Evolutionary conservation across 2,888 invertebrate species (phyloP).

Genomic region (Tipula lateralis): DNA sequence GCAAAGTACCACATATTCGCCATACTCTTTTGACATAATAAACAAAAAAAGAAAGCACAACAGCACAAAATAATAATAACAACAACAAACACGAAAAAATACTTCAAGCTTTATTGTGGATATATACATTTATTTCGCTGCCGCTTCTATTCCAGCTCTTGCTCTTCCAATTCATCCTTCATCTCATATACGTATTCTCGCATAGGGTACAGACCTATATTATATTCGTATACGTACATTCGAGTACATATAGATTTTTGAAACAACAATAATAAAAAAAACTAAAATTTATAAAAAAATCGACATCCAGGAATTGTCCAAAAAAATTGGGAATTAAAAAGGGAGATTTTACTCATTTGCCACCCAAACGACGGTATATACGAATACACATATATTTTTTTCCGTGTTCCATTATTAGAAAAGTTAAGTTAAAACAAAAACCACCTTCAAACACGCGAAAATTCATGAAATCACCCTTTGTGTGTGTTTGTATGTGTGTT

Average conservation of each 20-base stretch:
- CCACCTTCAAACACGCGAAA: slow-evolving; percentile 27
- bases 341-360: not conserved
- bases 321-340: slow-evolving; percentile 26
- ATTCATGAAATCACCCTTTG: slow-evolving; percentile 25
- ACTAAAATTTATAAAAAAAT: not conserved
- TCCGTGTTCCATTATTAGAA: not conserved
- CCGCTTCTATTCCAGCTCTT: not conserved
- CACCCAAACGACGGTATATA: not conserved
- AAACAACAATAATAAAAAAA: slow-evolving; percentile 14
- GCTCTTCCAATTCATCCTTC: slow-evolving; percentile 28
- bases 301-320: slow-evolving; percentile 24
- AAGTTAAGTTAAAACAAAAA: slow-evolving; percentile 25
- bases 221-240: not conserved
- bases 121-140: not conserved
- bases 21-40: slow-evolving; percentile 15
- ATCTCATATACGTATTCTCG: not conserved
- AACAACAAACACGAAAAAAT: not conserved
- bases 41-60: slow-evolving; percentile 12
- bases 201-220: not conserved
- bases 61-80: slow-evolving; percentile 1
- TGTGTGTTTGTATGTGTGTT: not conserved
- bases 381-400: no score
- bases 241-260: not conserved
- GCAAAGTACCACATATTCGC: slow-evolving; percentile 19
- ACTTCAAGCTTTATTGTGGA: slow-evolving; percentile 27